phyloP scores from a whole-genome alignment of 2,797 vertebrate species.

The Gymnoscopelus braueri region DNA sequence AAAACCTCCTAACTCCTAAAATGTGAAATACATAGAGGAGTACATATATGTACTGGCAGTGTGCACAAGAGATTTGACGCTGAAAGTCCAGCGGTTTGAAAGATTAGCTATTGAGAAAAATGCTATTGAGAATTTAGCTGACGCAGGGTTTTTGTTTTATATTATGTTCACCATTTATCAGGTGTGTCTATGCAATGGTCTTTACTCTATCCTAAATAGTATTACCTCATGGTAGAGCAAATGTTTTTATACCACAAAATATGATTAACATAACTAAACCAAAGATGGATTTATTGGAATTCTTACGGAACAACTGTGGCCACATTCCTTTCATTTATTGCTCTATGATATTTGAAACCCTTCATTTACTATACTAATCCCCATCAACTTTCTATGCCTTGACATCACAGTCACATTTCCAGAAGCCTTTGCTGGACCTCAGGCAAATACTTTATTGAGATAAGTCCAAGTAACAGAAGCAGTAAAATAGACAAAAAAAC shows the following conservation, averaged over 20 bases:
- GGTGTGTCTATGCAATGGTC: no score
- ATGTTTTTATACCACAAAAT: background rate
- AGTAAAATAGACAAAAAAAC: slow-evolving; percentile 29
- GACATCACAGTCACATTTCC: slow-evolving; percentile 38
- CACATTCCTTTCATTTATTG: slow-evolving; percentile 28
- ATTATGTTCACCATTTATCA: no score
- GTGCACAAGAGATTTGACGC: no score
- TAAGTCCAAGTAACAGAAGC: slow-evolving; percentile 51
- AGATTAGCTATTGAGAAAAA: no score
- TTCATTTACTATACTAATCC: slow-evolving; percentile 20
- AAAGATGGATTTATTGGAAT: slow-evolving; percentile 1
- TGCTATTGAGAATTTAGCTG: no score
- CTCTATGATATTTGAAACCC: slow-evolving; percentile 13
- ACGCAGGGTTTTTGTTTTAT: no score
- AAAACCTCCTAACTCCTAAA: no score
- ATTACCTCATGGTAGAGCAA: background rate
- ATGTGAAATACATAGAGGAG: no score
- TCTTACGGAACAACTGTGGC: slow-evolving; percentile 7
- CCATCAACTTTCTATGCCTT: slow-evolving; percentile 19
- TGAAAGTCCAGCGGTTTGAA: no score
- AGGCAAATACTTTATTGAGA: slow-evolving; percentile 28
- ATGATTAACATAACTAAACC: slow-evolving; percentile 11
- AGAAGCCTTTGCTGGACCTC: slow-evolving; percentile 40
- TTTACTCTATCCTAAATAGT: no score
- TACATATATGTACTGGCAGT: no score